Evolutionary conservation across 2,113 vertebrate genomes (phyloP).

Genomic region (Malurus melanocephalus): DNA sequence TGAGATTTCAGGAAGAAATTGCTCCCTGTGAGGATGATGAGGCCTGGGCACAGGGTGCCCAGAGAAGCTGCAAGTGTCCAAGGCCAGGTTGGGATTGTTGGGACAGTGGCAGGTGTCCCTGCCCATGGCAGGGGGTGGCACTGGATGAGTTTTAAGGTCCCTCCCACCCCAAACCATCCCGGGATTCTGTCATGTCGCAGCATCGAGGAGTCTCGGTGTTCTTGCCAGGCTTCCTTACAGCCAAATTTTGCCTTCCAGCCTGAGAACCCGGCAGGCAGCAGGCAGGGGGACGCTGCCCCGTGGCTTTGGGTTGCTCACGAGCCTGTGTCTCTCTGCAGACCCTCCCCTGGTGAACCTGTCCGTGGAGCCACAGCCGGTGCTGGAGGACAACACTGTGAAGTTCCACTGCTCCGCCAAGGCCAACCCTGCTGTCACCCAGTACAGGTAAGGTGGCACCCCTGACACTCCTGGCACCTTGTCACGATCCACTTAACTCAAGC

Average conservation of each 20-base stretch:
- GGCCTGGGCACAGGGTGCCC: background rate
- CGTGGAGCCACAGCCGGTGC: conserved; percentile 90
- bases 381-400: conserved; percentile 91
- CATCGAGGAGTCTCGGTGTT: background rate
- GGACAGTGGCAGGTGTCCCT: background rate
- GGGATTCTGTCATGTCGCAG: background rate
- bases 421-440: conserved; percentile 93
- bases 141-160: background rate
- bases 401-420: conserved; percentile 96
- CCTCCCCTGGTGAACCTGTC: conserved; percentile 94
- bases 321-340: conserved; percentile 71
- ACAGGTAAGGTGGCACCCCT: conserved; percentile 78
- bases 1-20: background rate
- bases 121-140: background rate
- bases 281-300: fast-evolving
- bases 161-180: background rate
- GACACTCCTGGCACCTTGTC: no score
- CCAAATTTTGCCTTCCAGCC: background rate
- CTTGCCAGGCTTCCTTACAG: fast-evolving
- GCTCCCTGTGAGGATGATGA: background rate
- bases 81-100: fast-evolving
- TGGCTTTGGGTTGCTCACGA: background rate
- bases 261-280: background rate
- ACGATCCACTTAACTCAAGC: no score
- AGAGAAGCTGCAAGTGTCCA: background rate